Evolutionary conservation across 2,797 vertebrate genomes (phyloP), one percentile per base, ranked within the genome.

Genomic region (Sebastolobus altivelis): DNA sequence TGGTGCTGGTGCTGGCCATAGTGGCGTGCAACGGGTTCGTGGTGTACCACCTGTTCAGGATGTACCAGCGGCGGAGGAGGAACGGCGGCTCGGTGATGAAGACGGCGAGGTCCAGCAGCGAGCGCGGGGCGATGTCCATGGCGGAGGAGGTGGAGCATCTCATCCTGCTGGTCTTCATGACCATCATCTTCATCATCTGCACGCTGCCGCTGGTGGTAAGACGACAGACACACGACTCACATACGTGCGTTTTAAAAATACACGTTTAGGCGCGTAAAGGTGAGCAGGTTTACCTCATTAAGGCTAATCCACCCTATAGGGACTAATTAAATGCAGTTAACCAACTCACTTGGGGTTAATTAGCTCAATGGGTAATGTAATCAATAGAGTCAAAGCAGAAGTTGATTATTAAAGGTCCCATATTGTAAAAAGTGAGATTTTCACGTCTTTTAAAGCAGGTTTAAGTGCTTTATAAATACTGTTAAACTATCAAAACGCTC

Each of bases 161-260:
- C 10, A 89, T 97, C 71, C 90, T 98, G 65, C 92, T 99, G 81
- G 95, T 95, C 66, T 93, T 99, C 94, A 99, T 98, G 97, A 99
- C 97, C 0, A 94, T 94, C 55, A 96, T 97, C 90, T 99, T 98
- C 93, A 94, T 97, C 88, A 80, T 97, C 87, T 99, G 98, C 93
- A 97, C 97, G 0, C 75, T 98, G 83, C 98, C 98, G 0, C 91
- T 99, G 31, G 96, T 97, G 90, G 98, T 99, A 94, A 99, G 98
- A 79, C 2, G 20, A 67, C 76, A 35, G 27, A 25, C 22, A 22
- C 1, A 62, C 5, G 1, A 43, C 72, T 43, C 62, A 49, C 7
- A 0, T 49, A 6, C 49, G 66, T 25, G 40, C 31, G 14, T 70
- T 70, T n/a, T 31, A 16, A 49, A 56, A 35, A 40, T n/a, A 40